phyloP scores from a whole-genome alignment of 2,113 vertebrate species.

The Ornithorhynchus anatinus region DNA sequence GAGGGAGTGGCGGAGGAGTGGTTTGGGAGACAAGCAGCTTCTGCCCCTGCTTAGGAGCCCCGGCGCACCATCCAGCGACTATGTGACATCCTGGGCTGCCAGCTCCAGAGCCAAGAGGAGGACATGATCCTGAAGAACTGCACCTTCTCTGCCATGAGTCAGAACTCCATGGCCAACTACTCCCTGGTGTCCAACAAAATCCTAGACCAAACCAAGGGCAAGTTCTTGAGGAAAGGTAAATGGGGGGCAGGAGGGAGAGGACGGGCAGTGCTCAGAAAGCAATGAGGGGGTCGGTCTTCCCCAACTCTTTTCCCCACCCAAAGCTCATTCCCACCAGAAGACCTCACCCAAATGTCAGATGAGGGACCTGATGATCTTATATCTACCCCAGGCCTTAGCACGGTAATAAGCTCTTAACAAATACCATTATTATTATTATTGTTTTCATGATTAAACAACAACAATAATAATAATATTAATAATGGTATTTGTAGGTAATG shows the following conservation, averaged over 20 bases:
- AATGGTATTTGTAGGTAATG: too few species aligned
- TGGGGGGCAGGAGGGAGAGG: neutral
- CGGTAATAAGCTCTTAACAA: too few species aligned
- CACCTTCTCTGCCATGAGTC: constrained; percentile 79
- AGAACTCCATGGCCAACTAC: constrained; percentile 83
- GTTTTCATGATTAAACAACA: too few species aligned
- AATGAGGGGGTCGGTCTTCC: too few species aligned
- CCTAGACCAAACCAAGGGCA: constrained; percentile 79
- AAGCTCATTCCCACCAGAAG: too few species aligned
- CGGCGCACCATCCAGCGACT: constrained; percentile 59
- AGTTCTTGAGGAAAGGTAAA: constrained; percentile 87
- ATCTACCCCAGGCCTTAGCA: neutral
- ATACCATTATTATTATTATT: too few species aligned
- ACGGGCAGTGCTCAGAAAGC: neutral
- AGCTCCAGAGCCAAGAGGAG: constrained; percentile 65
- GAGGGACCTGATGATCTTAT: neutral
- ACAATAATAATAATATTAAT: too few species aligned
- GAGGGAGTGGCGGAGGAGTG: neutral
- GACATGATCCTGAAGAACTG: constrained; percentile 67
- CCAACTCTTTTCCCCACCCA: too few species aligned
- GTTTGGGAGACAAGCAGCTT: neutral
- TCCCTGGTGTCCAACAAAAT: constrained; percentile 70
- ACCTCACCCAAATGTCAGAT: too few species aligned
- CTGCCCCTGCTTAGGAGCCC: constrained; percentile 67
- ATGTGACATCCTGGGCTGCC: constrained; percentile 69